These are phyloP conservation scores for Drosophila kikkawai DNA, from an alignment of 1,140 invertebrate species.

Conservation along the genomic window DNA sequence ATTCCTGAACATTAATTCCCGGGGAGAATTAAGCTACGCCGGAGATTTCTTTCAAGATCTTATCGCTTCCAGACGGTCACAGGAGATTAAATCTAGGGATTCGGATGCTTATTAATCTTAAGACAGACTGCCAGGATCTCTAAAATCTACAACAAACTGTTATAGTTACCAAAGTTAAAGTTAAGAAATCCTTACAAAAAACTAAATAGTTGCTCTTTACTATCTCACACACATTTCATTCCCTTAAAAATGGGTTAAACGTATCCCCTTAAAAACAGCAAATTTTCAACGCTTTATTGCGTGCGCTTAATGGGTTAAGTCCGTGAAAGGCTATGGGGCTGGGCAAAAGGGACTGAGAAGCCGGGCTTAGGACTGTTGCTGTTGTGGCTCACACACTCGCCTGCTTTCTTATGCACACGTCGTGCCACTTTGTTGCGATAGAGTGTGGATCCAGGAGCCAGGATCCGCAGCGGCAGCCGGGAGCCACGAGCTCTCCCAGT, in stretches of 20 bases:
- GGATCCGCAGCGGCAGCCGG: constrained; percentile 6
- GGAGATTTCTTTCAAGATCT: background rate
- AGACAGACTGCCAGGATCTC: too few relatives aligned
- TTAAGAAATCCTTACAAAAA: background rate
- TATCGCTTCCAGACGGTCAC: background rate
- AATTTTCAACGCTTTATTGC: constrained; percentile 3
- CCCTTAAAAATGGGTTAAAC: background rate
- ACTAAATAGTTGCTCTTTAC: background rate
- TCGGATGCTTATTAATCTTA: background rate
- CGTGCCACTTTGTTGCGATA: constrained; percentile 42
- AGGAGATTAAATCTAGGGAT: background rate
- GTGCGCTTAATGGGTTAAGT: constrained; percentile 26
- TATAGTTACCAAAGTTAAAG: too few relatives aligned
- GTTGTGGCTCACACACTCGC: constrained; percentile 29
- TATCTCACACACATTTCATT: background rate
- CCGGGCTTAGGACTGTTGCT: constrained; percentile 21
- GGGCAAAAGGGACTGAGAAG: background rate
- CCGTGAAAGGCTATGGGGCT: background rate
- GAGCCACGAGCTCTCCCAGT: constrained; percentile 26
- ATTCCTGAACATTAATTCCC: constrained; percentile 17
- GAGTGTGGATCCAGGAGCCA: constrained; percentile 13
- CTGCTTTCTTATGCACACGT: constrained; percentile 51
- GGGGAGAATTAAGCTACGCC: too few relatives aligned
- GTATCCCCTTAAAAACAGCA: background rate
- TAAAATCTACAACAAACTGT: too few relatives aligned